A percentile compares a stretch with the other conserved stretches of the same genome.
Evolutionary conservation across 2,888 invertebrate species (phyloP).

Genomic region (Apodemia mormo): DNA sequence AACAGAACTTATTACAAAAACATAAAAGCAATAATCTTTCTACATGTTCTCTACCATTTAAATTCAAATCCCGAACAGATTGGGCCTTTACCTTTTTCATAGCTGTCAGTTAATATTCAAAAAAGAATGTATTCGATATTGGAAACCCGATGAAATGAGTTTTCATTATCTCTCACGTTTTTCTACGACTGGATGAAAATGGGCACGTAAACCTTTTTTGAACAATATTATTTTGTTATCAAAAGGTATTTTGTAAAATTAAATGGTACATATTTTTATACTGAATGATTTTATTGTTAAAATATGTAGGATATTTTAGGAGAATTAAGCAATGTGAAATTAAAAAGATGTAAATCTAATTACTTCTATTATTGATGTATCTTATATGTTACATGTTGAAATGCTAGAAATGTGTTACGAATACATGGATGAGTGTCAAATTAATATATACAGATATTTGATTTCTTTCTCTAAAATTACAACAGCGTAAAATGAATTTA

Average conservation of each 20-base stretch:
- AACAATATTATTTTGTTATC: conserved; percentile 14
- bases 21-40: conserved; percentile 33
- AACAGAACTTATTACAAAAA: background rate
- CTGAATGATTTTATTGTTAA: background rate
- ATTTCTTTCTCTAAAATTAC: no score
- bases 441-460: no score
- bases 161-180: conserved; percentile 20
- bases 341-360: background rate
- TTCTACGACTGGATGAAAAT: conserved; percentile 19
- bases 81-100: conserved; percentile 37
- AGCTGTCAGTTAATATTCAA: conserved; percentile 38
- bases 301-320: background rate
- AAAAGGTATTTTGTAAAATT: conserved; percentile 7
- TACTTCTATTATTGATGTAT: no score
- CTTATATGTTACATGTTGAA: no score
- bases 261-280: background rate
- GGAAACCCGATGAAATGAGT: conserved; percentile 28
- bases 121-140: conserved; percentile 32
- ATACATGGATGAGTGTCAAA: no score
- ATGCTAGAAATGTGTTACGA: no score
- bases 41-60: conserved; percentile 35
- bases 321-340: background rate
- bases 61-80: conserved; percentile 39
- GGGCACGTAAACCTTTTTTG: conserved; percentile 9
- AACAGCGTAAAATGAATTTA: no score